phyloP scores from a whole-genome alignment of 2,113 vertebrate species.

The Desmodus rotundus region DNA sequence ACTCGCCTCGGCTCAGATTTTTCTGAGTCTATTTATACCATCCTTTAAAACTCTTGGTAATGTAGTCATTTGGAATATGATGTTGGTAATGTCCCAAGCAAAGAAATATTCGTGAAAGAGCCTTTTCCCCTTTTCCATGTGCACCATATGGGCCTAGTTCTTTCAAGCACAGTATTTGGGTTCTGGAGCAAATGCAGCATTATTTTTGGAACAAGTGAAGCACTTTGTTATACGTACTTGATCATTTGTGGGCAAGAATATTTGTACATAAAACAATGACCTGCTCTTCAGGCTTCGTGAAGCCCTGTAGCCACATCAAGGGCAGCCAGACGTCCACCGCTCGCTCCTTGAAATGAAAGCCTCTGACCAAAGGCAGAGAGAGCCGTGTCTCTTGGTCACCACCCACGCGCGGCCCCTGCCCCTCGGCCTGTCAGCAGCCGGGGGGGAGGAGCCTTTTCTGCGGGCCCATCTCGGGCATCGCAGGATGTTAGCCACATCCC shows the following conservation, averaged over 20 bases:
- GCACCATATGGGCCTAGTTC: background rate
- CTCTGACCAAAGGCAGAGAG: background rate
- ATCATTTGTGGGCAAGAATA: background rate
- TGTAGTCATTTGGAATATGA: background rate
- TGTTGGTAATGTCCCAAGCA: background rate
- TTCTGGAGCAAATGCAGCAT: background rate
- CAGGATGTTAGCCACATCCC: accelerated
- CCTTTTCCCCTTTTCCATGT: background rate
- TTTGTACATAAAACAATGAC: background rate
- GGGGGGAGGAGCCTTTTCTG: too few relatives aligned
- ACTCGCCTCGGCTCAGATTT: background rate
- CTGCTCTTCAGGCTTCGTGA: background rate
- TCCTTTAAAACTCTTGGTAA: background rate
- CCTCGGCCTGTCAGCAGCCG: too few relatives aligned
- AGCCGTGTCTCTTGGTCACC: too few relatives aligned
- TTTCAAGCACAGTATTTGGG: background rate
- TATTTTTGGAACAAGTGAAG: background rate
- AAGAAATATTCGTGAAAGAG: background rate
- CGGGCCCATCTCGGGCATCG: too few relatives aligned
- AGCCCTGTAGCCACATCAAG: background rate
- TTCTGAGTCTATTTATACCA: background rate
- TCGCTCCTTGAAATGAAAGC: background rate
- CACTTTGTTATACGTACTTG: background rate
- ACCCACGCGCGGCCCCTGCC: too few relatives aligned
- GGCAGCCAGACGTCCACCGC: background rate